Evolutionary conservation across 2,888 invertebrate genomes (phyloP).

Genomic region (Toxonevra muliebris): DNA sequence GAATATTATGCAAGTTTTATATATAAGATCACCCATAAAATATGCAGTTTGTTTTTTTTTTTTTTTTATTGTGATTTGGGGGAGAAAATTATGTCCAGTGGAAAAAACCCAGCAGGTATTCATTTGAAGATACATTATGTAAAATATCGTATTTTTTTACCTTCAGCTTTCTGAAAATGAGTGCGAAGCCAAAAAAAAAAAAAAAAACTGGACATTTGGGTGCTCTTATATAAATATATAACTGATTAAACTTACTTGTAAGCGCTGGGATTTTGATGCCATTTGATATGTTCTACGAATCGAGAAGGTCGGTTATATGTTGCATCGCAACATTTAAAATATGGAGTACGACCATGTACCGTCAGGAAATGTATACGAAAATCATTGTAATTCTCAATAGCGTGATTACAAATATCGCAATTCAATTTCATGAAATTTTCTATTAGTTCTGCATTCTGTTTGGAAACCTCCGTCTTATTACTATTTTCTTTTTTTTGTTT

Average conservation of each 20-base stretch:
- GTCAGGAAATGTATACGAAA: slow-evolving; percentile 51
- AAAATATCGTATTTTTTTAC: too few species aligned
- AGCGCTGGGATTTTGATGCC: slow-evolving; percentile 55
- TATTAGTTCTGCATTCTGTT: slow-evolving; percentile 33
- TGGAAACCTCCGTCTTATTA: neutral
- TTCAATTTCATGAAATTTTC: slow-evolving; percentile 46
- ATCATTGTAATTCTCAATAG: slow-evolving; percentile 49
- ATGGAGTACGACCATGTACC: slow-evolving; percentile 52
- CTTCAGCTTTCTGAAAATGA: too few species aligned
- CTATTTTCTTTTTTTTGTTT: neutral
- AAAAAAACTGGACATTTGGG: too few species aligned
- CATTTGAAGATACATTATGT: too few species aligned
- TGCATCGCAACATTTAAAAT: slow-evolving; percentile 55
- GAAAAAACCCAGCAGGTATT: too few species aligned
- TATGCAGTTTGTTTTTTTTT: too few species aligned
- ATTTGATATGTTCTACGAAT: slow-evolving; percentile 55
- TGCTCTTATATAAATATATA: too few species aligned
- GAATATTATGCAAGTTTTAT: too few species aligned
- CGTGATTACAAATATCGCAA: slow-evolving; percentile 54
- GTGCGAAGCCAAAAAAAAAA: too few species aligned
- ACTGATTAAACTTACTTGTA: slow-evolving; percentile 46
- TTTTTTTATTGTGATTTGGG: too few species aligned
- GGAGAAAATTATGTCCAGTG: too few species aligned
- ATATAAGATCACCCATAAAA: too few species aligned
- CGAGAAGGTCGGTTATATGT: slow-evolving; percentile 51